Evolutionary conservation across 2,888 invertebrate genomes (phyloP), one percentile per base, ranked within the genome.

Genomic region (Allacma fusca): DNA sequence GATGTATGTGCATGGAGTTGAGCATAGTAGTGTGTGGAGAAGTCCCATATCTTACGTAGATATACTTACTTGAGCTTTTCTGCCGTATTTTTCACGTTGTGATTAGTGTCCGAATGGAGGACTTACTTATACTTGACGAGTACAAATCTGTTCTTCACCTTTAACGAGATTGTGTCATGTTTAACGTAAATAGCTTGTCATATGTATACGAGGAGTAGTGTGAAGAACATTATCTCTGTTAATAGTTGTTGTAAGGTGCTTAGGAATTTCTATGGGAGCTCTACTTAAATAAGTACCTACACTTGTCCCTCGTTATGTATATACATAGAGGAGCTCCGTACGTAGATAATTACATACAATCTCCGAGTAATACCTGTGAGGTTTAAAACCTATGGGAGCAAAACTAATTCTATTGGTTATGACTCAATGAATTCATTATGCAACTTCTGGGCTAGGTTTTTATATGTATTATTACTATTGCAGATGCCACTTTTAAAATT

Each of bases 151-250:
- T 26, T 62, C 23, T 29, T 65, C 28, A 65, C 65, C 65, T 24
- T 68, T 68, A 68, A 68, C 68, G 34, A 68, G 68, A 68, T 68
- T 65, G 26, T 65, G 65, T 65, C 28, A 29, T 65, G 65, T 65
- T 65, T 26, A 65, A 9, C 24, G n/a, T 26, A 65, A 65, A 50
- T 50, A 50, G 50, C 50, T 50, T 5, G 50, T 50, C n/a, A 16
- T 50, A 50, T 50, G 50, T 50, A 50, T n/a, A n/a, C 2, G 16
- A 16, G 5, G 50, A 19, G 50, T 50, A 16, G 50, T 13, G n/a
- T 19, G 50, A 50, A 50, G 50, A 34, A 9, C 34, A 34, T 34
- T 34, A 34, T 34, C 34, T 34, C 34, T 34, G 34, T 34, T 34
- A 34, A 34, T 34, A 34, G 34, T 34, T 34, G 34, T 34, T 34